phyloP scores from a whole-genome alignment of 2,888 invertebrate species.

The Lasioglossum calceatum region DNA sequence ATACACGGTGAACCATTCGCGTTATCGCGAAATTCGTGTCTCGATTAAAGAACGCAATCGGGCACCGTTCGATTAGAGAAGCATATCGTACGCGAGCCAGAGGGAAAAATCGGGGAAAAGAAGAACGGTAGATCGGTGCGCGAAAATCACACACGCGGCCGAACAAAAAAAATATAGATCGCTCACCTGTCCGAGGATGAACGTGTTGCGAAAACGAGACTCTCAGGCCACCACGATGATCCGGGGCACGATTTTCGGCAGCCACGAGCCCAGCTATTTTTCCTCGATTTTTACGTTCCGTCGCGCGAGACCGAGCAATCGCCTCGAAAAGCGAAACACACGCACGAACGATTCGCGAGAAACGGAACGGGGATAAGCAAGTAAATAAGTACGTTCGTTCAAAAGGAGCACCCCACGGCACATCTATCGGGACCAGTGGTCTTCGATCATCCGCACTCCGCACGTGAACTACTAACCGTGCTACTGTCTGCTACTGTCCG shows the following conservation, averaged over 20 bases:
- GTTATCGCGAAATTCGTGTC: neutral
- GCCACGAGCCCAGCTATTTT: slow-evolving; percentile 27
- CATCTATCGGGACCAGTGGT: slow-evolving; percentile 37
- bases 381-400: neutral
- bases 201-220: slow-evolving; percentile 28
- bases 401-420: slow-evolving; percentile 22
- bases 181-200: slow-evolving; percentile 56
- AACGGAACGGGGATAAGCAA: neutral
- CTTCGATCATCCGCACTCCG: slow-evolving; percentile 38
- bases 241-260: slow-evolving; percentile 42
- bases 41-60: neutral
- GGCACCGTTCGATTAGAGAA: neutral
- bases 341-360: neutral
- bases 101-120: neutral
- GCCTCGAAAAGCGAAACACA: neutral
- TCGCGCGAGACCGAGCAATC: neutral
- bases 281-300: neutral
- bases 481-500: slow-evolving; percentile 31
- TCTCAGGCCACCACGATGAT: slow-evolving; percentile 36
- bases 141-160: neutral
- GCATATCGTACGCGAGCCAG: neutral
- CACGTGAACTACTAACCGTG: slow-evolving; percentile 45
- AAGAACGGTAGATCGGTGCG: neutral
- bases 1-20: neutral
- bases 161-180: slow-evolving; percentile 18